Base-by-base conservation (phyloP, 2,888 invertebrate species). In the Hypsopygia costalis region DNA sequence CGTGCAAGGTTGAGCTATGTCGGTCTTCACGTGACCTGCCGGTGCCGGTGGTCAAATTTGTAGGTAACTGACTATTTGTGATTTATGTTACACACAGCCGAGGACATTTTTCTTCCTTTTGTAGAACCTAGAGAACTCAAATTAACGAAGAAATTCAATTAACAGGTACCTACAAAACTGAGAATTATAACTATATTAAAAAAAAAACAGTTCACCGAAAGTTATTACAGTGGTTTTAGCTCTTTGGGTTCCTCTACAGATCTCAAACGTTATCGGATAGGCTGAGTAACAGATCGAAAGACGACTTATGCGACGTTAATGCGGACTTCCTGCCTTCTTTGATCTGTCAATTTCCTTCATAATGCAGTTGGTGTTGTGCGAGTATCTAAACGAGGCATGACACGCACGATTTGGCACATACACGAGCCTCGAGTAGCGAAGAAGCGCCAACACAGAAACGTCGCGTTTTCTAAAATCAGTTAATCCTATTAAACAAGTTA, bases 271-370 rank as follows among this genome's bases (percentile, higher is more conserved):
- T 41, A 33, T 36, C 51, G 46, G 53, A 55, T 59, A 65, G 64
- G 58, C 59, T 63, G 63, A 65, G 62, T 58, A 56, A 43, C 44
- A 47, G 58, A 72, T 78, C 73, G 73, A 75, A 75, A 70, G 64
- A 67, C 61, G 68, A 59, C 66, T 69, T 62, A 67, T 63, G 62
- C 68, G 59, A 62, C 65, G 71, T 65, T 85, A 83, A 85, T 85
- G 74, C 70, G 69, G 63, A 79, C 83, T 77, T 86, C 86, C 86
- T 77, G 81, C 49, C 67, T 67, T 74, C 79, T 80, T 79, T 82
- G 75, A 72, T 81, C 71, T 69, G 69, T 75, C 80, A 82, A 85
- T 85, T 82, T 80, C 70, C 73, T 79, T 67, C 62, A 64, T 68
- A 72, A 59, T 82, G 81, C 79, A 81, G 63, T 77, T 61, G 58